Base-by-base conservation (phyloP, 2,797 vertebrate species). In the Corythornis leucogaster region DNA sequence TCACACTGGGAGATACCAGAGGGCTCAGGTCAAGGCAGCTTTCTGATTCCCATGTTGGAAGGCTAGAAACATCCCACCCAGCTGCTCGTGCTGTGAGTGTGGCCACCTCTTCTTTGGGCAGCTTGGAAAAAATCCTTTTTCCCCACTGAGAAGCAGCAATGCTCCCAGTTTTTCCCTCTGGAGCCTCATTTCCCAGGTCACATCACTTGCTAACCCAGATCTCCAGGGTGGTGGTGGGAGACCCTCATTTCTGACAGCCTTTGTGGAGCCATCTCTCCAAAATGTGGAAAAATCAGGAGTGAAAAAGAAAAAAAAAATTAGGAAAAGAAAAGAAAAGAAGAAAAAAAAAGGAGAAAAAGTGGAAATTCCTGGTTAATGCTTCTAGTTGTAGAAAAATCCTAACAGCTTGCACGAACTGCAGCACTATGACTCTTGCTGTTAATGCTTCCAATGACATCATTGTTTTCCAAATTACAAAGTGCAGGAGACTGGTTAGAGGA, bases 381-480 rank as follows among this genome's bases (percentile, higher is more conserved):
- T 91, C n/a, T 71, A 43, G 68, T 64, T 54, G 43, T 24, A 84
- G 55, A 48, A n/a, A 66, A 81, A 94, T 31, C 70, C 45, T 70
- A 92, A 87, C 90, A 95, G 86, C 84, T 87, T 89, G 76, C 75
- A 31, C 48, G 92, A 82, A 62, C 84, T 85, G 81, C 71, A 89
- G 85, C 81, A 40, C 12, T 57, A 57, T 90, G 84, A 87, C 64
- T 95, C 28, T 62, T 74, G 83, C 92, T 94, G 92, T 31, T 92
- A 80, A 80, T 62, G 92, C 94, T 90, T 89, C 86, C 93, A 95
- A 50, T 95, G 89, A 95, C 92, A 95, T 92, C 93, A 94, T 33
- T 93, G 90, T 94, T 96, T 95, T 93, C 92, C 92, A 89, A 85
- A 88, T 92, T 86, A 81, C 80, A 70, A 83, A 82, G 69, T n/a